phyloP scores from a whole-genome alignment of 1,140 invertebrate species.

The Pseudomyrmex dendroicus region DNA sequence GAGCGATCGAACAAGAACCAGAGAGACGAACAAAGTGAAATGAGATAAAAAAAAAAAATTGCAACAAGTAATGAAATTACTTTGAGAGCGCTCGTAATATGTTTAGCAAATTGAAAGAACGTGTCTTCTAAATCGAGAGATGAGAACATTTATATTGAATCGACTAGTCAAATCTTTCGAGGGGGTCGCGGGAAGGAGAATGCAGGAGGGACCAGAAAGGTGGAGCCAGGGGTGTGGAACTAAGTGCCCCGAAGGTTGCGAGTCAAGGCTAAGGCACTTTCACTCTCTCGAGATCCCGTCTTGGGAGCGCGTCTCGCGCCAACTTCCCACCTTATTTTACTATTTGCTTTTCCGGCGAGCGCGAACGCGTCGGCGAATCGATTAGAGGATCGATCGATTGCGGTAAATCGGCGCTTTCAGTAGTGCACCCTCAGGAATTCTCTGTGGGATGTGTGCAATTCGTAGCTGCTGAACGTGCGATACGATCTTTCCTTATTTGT shows the following conservation, averaged over 20 bases:
- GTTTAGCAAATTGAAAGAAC: background rate
- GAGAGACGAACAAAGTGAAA: background rate
- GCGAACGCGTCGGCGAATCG: slow-evolving; percentile 37
- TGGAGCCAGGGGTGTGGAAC: slow-evolving; percentile 47
- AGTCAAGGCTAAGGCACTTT: slow-evolving; percentile 84
- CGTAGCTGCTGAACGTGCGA: background rate
- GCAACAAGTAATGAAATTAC: background rate
- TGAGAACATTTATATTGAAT: slow-evolving; percentile 1
- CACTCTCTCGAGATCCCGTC: slow-evolving; percentile 78
- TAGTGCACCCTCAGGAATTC: background rate
- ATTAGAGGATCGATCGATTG: slow-evolving; percentile 54
- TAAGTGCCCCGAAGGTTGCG: slow-evolving; percentile 80
- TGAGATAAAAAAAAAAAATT: background rate
- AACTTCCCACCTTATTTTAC: slow-evolving; percentile 82
- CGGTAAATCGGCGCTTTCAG: slow-evolving; percentile 7
- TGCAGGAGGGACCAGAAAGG: slow-evolving; percentile 46
- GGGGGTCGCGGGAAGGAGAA: background rate
- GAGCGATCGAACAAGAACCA: slow-evolving; percentile 4
- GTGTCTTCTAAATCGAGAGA: background rate
- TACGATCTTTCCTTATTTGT: background rate
- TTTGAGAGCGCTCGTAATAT: background rate
- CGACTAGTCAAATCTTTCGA: slow-evolving; percentile 61
- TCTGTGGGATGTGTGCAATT: too few species aligned
- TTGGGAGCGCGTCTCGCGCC: slow-evolving; percentile 80
- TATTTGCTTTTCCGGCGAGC: slow-evolving; percentile 73